Evolutionary conservation across 1,140 invertebrate species (phyloP), one percentile per base, ranked within the genome.

Genomic region (Zaprionus camerounensis): DNA sequence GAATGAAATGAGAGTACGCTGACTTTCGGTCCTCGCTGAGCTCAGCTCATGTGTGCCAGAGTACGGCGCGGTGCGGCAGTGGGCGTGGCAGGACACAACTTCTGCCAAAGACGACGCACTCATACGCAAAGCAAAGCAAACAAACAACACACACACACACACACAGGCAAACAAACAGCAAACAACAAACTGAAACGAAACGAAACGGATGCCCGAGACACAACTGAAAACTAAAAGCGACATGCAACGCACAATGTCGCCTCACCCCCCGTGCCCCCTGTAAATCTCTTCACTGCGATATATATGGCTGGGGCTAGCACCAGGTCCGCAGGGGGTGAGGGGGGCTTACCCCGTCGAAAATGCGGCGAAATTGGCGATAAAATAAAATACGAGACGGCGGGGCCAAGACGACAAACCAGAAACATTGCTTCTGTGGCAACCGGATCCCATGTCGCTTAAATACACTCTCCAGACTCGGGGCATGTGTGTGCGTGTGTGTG

Each of bases 1-100:
- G 84, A 88, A 88, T 88, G 84, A 88, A 88, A 90, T 90, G 84
- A 88, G 85, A 88, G 84, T 90, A 81, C 81, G 72, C 78, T 81
- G 82, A 64, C 63, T 73, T 69, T 55, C 65, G 57, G 44, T 63
- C 58, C 78, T 36, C 49, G 31, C 31, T 34, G 31, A 11, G 38
- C 44, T 46, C 31, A 46, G 17, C 46, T 61, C 63, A 59, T 61
- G 57, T 67, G 72, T 82, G 79, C 5, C 15, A 7, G 6, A n/a
- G 38, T 6, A 5, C 13, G 17, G n/a, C 44, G 44, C 44, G 44
- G 44, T 13, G 31, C 20, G 56, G 34, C 65, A 26, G 71, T 86
- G 83, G 83, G 84, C 84, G 83, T 86, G 84, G 84, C 77, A 49
- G 67, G 49, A 73, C 70, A 73, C 69, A 69, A 77, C 51, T 72